Conservation (phyloP, 2,797 vertebrate genomes). For the Sciurus vulgaris region DNA sequence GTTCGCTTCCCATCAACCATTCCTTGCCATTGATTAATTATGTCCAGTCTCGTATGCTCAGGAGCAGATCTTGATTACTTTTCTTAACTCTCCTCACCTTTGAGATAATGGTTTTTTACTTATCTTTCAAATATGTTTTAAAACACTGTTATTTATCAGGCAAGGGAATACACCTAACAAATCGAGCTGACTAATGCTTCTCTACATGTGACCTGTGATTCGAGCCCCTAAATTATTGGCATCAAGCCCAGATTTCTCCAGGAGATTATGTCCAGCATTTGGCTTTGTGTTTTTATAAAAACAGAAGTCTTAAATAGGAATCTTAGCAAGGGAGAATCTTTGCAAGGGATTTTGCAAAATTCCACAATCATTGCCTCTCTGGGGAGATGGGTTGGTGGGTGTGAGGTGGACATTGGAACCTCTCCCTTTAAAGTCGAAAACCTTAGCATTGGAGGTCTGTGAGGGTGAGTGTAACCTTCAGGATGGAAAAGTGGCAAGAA, state of each 20-base stretch:
- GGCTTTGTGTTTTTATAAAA: constrained; percentile 14
- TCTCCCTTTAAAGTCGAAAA: constrained; percentile 50
- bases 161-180: background rate
- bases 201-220: constrained; percentile 8
- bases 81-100: constrained; percentile 69
- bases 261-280: constrained; percentile 55
- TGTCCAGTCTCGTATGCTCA: background rate
- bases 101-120: constrained; percentile 67
- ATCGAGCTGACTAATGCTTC: background rate
- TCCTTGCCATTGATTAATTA: constrained; percentile 69
- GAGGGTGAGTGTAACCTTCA: background rate
- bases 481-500: constrained; percentile 60
- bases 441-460: background rate
- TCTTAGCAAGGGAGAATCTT: background rate
- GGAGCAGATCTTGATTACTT: constrained; percentile 62
- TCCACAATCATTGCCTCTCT: background rate
- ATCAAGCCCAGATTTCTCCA: background rate
- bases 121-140: constrained; percentile 69
- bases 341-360: constrained; percentile 50
- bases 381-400: background rate
- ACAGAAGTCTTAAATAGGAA: background rate
- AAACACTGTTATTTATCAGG: constrained; percentile 64
- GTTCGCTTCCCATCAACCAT: background rate
- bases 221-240: constrained; percentile 21
- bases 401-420: background rate